These are phyloP conservation scores for Astreopora myriophthalma DNA, from an alignment of 64 coral and sea anemone genomes.

Conservation along the genomic window DNA sequence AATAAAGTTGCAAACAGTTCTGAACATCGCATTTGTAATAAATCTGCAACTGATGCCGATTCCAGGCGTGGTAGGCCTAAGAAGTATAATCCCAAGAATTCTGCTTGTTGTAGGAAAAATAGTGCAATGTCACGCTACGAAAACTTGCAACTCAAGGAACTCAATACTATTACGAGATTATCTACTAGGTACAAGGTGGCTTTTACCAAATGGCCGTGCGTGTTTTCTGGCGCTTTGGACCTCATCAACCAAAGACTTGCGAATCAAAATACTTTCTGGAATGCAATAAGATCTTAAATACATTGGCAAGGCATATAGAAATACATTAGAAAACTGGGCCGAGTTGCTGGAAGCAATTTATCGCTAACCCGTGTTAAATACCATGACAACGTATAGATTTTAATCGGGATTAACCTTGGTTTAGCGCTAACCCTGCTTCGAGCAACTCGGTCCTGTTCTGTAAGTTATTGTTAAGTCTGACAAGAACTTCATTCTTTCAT, in stretches of 20 bases:
- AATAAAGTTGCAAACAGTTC: not conserved
- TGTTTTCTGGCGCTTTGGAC: constrained; percentile 52
- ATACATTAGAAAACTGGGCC: too few species aligned
- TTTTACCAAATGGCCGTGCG: constrained; percentile 43
- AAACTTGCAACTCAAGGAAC: constrained; percentile 17
- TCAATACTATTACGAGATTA: constrained; percentile 28
- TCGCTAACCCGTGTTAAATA: too few species aligned
- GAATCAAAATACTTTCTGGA: constrained; percentile 70
- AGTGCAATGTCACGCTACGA: not conserved
- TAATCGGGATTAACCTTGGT: too few species aligned
- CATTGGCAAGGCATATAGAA: not conserved
- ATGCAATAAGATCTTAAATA: constrained; percentile 1
- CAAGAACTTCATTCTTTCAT: too few species aligned
- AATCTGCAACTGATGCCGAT: not conserved
- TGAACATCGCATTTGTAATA: not conserved
- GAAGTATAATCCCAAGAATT: not conserved
- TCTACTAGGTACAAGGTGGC: constrained; percentile 44
- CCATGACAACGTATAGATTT: too few species aligned
- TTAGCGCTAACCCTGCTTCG: too few species aligned
- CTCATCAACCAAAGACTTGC: constrained; percentile 61
- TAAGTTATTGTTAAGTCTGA: too few species aligned
- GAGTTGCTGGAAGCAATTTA: too few species aligned
- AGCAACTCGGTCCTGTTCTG: too few species aligned
- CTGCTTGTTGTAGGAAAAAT: not conserved
- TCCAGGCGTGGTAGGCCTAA: not conserved